Conservation (phyloP, 2,113 vertebrate species). For the Thalassarche chlororhynchos region DNA sequence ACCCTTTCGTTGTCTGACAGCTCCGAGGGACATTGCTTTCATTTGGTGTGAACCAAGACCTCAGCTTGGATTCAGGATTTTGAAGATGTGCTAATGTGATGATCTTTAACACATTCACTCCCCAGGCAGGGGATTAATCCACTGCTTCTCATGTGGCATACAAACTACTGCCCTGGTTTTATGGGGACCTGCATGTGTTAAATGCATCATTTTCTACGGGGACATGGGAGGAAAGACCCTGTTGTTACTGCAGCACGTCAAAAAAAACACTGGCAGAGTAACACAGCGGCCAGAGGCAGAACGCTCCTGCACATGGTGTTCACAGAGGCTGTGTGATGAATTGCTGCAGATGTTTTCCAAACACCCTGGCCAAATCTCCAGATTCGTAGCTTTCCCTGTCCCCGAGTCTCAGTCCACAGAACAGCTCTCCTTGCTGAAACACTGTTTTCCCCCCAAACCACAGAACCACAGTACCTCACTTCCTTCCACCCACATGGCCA, state of each 20-base stretch:
- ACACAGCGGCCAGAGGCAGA: neutral
- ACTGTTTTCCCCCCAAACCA: neutral
- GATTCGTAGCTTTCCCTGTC: neutral
- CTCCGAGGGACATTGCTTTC: neutral
- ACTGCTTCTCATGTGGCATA: neutral
- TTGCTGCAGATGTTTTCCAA: constrained; percentile 1
- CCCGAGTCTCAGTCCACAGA: neutral
- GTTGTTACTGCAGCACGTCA: neutral
- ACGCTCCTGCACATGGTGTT: neutral
- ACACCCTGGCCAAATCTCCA: neutral
- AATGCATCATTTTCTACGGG: neutral
- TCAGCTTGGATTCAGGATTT: neutral
- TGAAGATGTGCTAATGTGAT: neutral
- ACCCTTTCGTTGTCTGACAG: neutral
- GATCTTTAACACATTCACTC: neutral
- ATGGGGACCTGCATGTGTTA: neutral
- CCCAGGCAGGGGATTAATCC: neutral
- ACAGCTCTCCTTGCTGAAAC: neutral
- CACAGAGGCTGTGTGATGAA: neutral
- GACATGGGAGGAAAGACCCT: neutral
- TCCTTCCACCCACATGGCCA: neutral
- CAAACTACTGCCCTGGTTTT: neutral
- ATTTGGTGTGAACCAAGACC: neutral
- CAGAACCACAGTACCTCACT: neutral
- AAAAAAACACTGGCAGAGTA: neutral